Evolutionary conservation across 2,113 vertebrate genomes (phyloP), one percentile per base, ranked within the genome.

Genomic region (Axis porcinus): DNA sequence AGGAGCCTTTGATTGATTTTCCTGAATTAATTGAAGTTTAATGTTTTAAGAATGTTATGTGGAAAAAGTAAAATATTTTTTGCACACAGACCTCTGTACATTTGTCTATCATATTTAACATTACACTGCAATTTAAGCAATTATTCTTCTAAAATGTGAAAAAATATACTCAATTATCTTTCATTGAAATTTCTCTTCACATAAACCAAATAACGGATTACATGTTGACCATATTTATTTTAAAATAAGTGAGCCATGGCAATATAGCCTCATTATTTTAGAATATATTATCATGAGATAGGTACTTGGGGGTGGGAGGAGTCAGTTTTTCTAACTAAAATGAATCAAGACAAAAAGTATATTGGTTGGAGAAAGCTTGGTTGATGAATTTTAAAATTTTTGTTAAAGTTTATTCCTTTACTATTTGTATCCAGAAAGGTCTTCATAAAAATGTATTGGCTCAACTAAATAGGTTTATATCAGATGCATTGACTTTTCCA

Each of bases 31-130:
- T 21, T 89, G 54, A 12, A 57, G 87, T 79, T 45, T 33, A 19
- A 95, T 78, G 92, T 93, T 98, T 98, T 96, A 97, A 97, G 85
- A 98, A 96, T 97, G 96, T 96, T 97, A 96, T 95, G 95, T 94
- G 97, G 91, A 95, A 92, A 43, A 97, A 96, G 89, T 89, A 97
- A 97, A 91, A 89, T 50, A 89, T 23, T 45, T 98, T 96, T 96
- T 62, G 3, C 40, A 58, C 28, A 47, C 3, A 50, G 7, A 57
- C 3, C 13, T 47, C 28, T 40, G 4, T 27, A 45, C 6, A 47
- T 60, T 78, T 84, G 21, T 45, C 28, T 86, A 33, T 27, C 79
- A 15, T 21, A 21, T 81, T 89, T 79, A 55, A 79, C 19, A 81
- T 52, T 4, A 86, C 47, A 33, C n/a, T 83, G 12, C 12, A 62